Percentiles rank a stretch among this genome's conserved stretches.
Conservation (phyloP, 2,797 vertebrate genomes). For the Lindbergichthys nudifrons region DNA sequence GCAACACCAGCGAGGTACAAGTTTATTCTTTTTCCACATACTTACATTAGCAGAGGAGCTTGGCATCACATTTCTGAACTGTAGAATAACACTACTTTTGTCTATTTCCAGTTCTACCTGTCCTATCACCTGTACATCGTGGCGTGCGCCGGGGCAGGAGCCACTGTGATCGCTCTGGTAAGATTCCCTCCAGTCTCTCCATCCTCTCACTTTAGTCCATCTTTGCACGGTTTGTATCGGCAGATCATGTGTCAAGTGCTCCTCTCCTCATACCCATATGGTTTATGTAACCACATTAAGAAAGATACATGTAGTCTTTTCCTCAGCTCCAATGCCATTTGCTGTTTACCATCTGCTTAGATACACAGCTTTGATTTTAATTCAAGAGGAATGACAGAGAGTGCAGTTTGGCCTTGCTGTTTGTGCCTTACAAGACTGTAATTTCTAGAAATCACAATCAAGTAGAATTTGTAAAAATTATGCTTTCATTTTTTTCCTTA, state of each 20-base stretch:
- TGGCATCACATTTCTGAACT: background rate
- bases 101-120: slow-evolving; percentile 93
- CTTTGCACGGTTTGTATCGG: slow-evolving; percentile 68
- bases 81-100: slow-evolving; percentile 10
- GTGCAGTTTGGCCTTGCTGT: slow-evolving; percentile 18
- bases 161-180: slow-evolving; percentile 98
- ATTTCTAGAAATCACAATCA: background rate
- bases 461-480: slow-evolving; percentile 14
- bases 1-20: slow-evolving; percentile 92
- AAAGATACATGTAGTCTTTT: slow-evolving; percentile 49
- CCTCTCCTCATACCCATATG: slow-evolving; percentile 59
- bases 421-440: background rate
- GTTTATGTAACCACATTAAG: slow-evolving; percentile 1
- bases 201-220: slow-evolving; percentile 58
- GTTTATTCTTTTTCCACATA: background rate
- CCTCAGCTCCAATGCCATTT: slow-evolving; percentile 65
- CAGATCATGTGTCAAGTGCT: slow-evolving; percentile 62
- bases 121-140: slow-evolving; percentile 99
- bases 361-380: slow-evolving; percentile 50
- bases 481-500: slow-evolving; percentile 14
- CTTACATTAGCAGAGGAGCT: background rate
- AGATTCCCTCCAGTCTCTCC: slow-evolving; percentile 74
- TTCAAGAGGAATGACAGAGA: slow-evolving; percentile 26
- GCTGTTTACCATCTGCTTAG: slow-evolving; percentile 73
- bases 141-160: slow-evolving; percentile 97